phyloP scores from a whole-genome alignment of 30 jellyfish, hydroid and myxozoan species.

The Calvadosia cruxmelitensis region DNA sequence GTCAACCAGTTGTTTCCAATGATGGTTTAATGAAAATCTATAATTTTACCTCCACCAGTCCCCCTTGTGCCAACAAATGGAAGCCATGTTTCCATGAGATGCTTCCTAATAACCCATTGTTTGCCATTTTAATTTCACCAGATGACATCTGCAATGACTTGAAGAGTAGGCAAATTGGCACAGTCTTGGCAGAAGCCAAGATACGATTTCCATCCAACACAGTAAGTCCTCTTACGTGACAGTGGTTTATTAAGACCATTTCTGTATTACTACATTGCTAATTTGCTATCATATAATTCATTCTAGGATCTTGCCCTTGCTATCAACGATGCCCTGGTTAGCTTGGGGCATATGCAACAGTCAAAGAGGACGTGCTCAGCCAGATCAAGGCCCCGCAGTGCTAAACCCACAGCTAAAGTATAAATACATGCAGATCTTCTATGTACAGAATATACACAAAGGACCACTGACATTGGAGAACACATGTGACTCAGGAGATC shows the following conservation, averaged over 20 bases:
- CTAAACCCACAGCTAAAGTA: too few relatives aligned
- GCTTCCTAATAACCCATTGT: background rate
- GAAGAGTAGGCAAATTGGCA: conserved; percentile 44
- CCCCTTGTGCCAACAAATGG: background rate
- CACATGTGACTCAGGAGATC: background rate
- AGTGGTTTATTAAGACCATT: background rate
- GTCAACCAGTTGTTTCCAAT: too few relatives aligned
- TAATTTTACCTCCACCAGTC: background rate
- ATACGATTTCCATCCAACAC: conserved; percentile 47
- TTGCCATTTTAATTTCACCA: background rate
- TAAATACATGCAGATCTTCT: too few relatives aligned
- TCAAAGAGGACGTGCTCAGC: conserved; percentile 56
- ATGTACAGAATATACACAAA: too few relatives aligned
- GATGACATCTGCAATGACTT: conserved; percentile 76
- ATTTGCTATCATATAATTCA: background rate
- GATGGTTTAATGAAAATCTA: too few relatives aligned
- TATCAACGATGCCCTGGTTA: conserved; percentile 60
- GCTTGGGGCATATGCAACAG: conserved; percentile 54
- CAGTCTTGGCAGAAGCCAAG: conserved; percentile 45
- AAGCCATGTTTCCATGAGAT: background rate
- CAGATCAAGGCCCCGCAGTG: conserved; percentile 81
- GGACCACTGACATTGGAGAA: too few relatives aligned
- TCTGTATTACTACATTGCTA: background rate
- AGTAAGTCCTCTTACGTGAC: conserved; percentile 23
- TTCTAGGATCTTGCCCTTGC: conserved; percentile 62